Percentiles rank a stretch among this genome's conserved stretches.
Conservation (phyloP, 2,113 vertebrate genomes). For the Datnioides undecimradiatus region DNA sequence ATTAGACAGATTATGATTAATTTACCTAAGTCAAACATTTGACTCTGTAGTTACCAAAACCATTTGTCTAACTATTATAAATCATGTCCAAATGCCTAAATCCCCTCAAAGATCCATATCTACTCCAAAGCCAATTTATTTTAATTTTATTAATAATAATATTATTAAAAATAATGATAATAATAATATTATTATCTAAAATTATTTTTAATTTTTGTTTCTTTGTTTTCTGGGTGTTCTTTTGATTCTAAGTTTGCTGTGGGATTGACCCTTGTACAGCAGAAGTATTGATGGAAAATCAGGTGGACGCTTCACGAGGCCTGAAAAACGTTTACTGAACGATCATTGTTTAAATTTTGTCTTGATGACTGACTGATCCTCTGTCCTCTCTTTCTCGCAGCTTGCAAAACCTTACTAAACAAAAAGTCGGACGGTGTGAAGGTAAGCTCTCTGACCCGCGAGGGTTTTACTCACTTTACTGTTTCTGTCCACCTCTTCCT, state of each 20-base stretch:
- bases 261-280: not conserved
- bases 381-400: slow-evolving; percentile 84
- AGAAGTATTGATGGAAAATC: not conserved
- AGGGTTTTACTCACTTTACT: slow-evolving; percentile 31
- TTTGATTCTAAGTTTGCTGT: not conserved
- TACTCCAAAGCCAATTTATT: too few species aligned
- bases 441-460: slow-evolving; percentile 82
- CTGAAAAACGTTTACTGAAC: not conserved
- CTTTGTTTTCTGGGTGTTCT: not conserved
- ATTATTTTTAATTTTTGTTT: too few species aligned
- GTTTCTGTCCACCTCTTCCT: slow-evolving; percentile 17
- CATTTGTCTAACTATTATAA: too few species aligned
- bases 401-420: slow-evolving; percentile 97
- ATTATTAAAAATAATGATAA: not conserved
- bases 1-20: too few species aligned
- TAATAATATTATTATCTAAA: too few species aligned
- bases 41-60: too few species aligned
- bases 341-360: not conserved
- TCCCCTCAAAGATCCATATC: too few species aligned
- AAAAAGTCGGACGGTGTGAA: slow-evolving; percentile 99
- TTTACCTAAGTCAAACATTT: too few species aligned
- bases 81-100: too few species aligned
- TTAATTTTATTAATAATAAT: not conserved
- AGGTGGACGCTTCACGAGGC: not conserved
- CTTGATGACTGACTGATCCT: not conserved